Percentiles rank a stretch among this genome's conserved stretches.
phyloP scores from a whole-genome alignment of 2,888 invertebrate genomes.

The Chrysotoxum bicinctum region DNA sequence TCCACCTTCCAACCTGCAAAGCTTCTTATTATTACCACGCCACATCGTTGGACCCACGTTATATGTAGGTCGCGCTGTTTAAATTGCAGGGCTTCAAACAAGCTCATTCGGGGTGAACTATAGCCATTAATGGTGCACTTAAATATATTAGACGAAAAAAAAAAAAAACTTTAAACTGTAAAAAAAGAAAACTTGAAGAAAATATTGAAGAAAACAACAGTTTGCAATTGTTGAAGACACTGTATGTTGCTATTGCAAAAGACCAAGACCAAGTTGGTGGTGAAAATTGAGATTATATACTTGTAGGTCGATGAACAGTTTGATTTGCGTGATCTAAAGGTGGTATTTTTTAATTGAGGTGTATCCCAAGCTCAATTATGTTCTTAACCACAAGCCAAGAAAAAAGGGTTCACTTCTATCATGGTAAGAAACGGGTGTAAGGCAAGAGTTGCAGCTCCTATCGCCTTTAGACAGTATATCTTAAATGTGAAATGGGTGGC shows the following conservation, averaged over 20 bases:
- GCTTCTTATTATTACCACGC: conserved; percentile 36
- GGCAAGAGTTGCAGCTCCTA: background rate
- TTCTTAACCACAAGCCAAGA: conserved; percentile 27
- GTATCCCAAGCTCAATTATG: conserved; percentile 56
- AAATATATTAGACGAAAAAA: conserved; percentile 57
- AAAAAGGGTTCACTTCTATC: background rate
- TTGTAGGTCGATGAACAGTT: conserved; percentile 31
- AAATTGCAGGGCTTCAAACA: conserved; percentile 67
- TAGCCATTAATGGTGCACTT: conserved; percentile 69
- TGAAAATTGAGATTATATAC: conserved; percentile 30
- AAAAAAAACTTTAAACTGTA: background rate
- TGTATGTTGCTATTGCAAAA: conserved; percentile 10
- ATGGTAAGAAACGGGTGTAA: background rate
- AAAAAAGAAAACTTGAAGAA: background rate
- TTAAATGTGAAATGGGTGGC: background rate
- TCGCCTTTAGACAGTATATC: background rate
- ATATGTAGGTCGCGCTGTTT: conserved; percentile 60
- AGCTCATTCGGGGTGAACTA: conserved; percentile 59
- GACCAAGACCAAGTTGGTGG: background rate
- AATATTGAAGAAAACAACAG: conserved; percentile 6
- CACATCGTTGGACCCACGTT: background rate
- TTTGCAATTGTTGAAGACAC: background rate
- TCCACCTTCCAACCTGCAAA: conserved; percentile 1
- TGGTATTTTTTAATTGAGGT: conserved; percentile 63
- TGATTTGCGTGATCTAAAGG: conserved; percentile 67